Conservation (phyloP, 30 jellyfish, hydroid and myxozoan genomes). For the Aurelia aurita region DNA sequence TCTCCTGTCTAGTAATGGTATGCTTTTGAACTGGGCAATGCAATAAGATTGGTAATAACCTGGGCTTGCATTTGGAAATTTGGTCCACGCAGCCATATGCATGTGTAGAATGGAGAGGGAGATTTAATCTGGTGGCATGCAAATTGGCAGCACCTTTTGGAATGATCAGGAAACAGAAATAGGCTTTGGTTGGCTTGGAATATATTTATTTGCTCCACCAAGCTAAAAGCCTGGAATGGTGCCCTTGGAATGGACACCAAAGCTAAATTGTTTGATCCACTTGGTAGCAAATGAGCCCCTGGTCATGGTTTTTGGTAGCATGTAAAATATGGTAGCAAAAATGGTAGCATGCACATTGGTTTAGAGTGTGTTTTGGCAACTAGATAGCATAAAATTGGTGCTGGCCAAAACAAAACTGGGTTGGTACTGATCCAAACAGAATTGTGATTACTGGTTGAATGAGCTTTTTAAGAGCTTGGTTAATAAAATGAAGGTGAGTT, state of each 20-base stretch:
- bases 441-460: not conserved
- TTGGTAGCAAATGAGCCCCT: not conserved
- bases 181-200: constrained; percentile 58
- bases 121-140: constrained; percentile 45
- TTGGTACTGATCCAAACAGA: constrained; percentile 1
- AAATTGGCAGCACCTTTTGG: not conserved
- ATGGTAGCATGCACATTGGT: no score
- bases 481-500: constrained; percentile 11
- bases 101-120: not conserved
- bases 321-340: no score
- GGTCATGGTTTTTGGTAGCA: no score
- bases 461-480: not conserved
- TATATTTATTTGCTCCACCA: not conserved
- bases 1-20: constrained; percentile 62
- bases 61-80: constrained; percentile 50
- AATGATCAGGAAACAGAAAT: not conserved
- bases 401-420: constrained; percentile 5
- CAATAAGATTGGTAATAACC: constrained; percentile 29
- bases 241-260: not conserved
- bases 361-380: no score
- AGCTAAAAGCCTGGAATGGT: not conserved
- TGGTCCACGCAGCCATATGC: constrained; percentile 21
- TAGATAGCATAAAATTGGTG: not conserved
- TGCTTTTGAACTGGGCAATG: constrained; percentile 69
- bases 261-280: not conserved